Evolutionary conservation across 2,113 vertebrate species (phyloP).

Genomic region (Tragelaphus buxtoni): DNA sequence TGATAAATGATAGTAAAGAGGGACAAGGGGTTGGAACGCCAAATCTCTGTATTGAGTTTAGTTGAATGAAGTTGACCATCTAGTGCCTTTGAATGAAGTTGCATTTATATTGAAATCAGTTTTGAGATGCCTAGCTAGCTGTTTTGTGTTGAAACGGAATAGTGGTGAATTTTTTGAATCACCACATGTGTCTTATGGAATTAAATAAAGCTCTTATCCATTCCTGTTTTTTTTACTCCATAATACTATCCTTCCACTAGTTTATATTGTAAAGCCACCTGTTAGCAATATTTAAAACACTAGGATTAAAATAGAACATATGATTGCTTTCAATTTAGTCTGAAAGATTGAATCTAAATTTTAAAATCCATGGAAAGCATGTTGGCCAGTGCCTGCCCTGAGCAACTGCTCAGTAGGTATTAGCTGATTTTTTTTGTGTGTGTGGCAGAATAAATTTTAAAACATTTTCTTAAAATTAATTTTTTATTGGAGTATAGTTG

Average conservation of each 20-base stretch:
- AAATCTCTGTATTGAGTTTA: not conserved
- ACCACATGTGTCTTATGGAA: not conserved
- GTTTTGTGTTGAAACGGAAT: not conserved
- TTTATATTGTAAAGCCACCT: not conserved
- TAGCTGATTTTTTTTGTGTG: not conserved
- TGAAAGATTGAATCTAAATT: slow-evolving; percentile 6
- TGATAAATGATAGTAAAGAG: not conserved
- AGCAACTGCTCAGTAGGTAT: not conserved
- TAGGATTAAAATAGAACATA: not conserved
- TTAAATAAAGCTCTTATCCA: not conserved
- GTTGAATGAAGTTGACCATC: not conserved
- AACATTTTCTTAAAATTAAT: not conserved
- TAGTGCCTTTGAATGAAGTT: not conserved
- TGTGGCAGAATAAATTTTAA: not conserved
- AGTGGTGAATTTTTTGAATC: not conserved
- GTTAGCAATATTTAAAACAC: not conserved
- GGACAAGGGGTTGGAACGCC: not conserved
- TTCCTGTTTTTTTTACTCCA: slow-evolving; percentile 1
- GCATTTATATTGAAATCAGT: not conserved
- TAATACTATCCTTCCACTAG: not conserved
- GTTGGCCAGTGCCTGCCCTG: not conserved
- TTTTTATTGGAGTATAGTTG: not conserved
- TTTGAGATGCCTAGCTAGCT: not conserved
- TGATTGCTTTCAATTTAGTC: slow-evolving; percentile 9
- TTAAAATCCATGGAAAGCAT: not conserved